Evolutionary conservation across 2,888 invertebrate species (phyloP).

Genomic region (Meiosimyza platycephala): DNA sequence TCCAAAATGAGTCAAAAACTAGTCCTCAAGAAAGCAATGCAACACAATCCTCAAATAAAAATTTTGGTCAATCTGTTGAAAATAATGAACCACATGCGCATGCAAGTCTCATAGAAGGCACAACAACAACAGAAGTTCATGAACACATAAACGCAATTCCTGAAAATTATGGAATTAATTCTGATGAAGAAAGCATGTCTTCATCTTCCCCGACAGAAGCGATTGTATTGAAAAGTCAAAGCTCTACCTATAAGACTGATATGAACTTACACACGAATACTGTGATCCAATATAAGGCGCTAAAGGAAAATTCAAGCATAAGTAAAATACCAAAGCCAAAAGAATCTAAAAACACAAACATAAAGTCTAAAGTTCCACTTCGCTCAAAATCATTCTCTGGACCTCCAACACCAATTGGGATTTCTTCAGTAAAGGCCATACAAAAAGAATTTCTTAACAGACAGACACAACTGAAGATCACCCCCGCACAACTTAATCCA

Average conservation of each 20-base stretch:
- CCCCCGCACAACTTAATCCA: constrained; percentile 51
- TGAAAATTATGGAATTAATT: background rate
- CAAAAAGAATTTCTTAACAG: constrained; percentile 62
- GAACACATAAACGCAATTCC: background rate
- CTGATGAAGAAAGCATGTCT: background rate
- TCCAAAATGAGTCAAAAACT: no score
- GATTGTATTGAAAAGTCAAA: no score
- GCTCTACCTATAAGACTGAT: background rate
- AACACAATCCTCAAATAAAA: no score
- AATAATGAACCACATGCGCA: no score
- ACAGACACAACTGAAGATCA: constrained; percentile 46
- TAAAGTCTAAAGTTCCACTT: constrained; percentile 52
- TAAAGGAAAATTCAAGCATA: constrained; percentile 3
- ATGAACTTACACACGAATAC: background rate
- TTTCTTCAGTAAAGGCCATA: constrained; percentile 62
- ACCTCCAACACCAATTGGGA: constrained; percentile 60
- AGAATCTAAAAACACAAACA: constrained; percentile 37
- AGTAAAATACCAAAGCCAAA: constrained; percentile 58
- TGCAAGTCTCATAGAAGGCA: no score
- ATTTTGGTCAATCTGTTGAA: no score
- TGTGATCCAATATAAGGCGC: background rate
- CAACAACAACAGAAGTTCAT: no score
- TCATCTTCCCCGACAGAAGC: background rate
- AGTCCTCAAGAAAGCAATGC: no score
- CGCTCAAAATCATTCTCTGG: constrained; percentile 65